phyloP scores from a whole-genome alignment of 2,888 invertebrate genomes.

The Hofmannophila pseudospretella region DNA sequence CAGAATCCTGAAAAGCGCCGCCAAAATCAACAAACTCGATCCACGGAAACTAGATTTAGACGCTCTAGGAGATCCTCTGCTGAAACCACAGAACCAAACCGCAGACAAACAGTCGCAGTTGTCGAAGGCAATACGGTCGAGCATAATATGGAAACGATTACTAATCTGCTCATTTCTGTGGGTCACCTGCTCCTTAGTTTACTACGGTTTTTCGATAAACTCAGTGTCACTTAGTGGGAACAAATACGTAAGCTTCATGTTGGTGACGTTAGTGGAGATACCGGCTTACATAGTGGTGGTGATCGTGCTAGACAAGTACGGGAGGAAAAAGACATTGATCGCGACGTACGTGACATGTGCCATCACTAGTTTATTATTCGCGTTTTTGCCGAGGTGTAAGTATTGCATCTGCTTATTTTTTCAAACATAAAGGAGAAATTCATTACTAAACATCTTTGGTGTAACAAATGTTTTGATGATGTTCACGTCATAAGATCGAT shows the following conservation, averaged over 20 bases:
- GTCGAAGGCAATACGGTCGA: slow-evolving; percentile 73
- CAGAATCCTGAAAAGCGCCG: slow-evolving; percentile 79
- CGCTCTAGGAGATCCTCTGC: slow-evolving; percentile 57
- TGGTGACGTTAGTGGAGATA: slow-evolving; percentile 81
- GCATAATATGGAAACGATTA: slow-evolving; percentile 76
- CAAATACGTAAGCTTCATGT: slow-evolving; percentile 86
- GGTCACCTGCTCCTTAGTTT: slow-evolving; percentile 88
- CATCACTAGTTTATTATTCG: slow-evolving; percentile 76
- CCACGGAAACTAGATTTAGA: slow-evolving; percentile 66
- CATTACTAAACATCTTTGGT: too few relatives aligned
- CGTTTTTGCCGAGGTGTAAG: slow-evolving; percentile 79
- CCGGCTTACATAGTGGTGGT: slow-evolving; percentile 84
- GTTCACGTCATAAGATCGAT: too few relatives aligned
- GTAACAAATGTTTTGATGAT: too few relatives aligned
- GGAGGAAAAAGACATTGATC: slow-evolving; percentile 81
- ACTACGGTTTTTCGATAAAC: slow-evolving; percentile 88
- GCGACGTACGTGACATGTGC: slow-evolving; percentile 80
- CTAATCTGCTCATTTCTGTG: slow-evolving; percentile 85
- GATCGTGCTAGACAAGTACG: slow-evolving; percentile 80
- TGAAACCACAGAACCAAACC: slow-evolving; percentile 47
- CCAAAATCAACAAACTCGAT: slow-evolving; percentile 79
- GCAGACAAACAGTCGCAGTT: slow-evolving; percentile 58
- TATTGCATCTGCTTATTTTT: slow-evolving; percentile 13
- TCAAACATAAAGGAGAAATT: background rate
- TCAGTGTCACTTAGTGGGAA: slow-evolving; percentile 85